A percentile compares a stretch with the other conserved stretches of the same genome.
These are phyloP conservation scores for Nothocercus julius DNA, from an alignment of 2,113 vertebrate genomes.

Conservation along the genomic window DNA sequence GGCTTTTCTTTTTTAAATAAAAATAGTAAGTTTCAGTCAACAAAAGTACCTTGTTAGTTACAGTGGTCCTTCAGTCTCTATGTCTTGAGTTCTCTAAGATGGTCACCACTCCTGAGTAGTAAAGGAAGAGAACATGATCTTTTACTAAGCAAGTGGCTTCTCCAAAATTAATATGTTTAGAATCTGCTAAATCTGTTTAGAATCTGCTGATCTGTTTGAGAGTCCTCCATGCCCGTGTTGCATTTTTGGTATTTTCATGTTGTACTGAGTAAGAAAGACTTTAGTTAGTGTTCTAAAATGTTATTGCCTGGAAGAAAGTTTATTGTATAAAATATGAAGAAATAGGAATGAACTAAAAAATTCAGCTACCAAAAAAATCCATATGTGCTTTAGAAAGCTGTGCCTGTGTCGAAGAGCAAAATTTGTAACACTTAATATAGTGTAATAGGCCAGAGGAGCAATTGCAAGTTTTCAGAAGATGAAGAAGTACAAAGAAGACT, in stretches of 20 bases:
- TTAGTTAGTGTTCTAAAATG: neutral
- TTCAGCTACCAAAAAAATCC: neutral
- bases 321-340: neutral
- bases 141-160: neutral
- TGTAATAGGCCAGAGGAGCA: neutral
- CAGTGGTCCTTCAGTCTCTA: neutral
- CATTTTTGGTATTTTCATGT: neutral
- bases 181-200: neutral
- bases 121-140: neutral
- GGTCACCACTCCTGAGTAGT: neutral
- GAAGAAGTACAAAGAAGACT: neutral
- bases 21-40: neutral
- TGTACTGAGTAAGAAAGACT: neutral
- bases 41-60: neutral
- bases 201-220: neutral
- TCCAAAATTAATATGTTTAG: neutral
- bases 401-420: neutral
- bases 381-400: neutral
- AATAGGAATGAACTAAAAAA: neutral
- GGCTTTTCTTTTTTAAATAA: neutral
- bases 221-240: neutral
- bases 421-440: neutral
- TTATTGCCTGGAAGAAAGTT: neutral
- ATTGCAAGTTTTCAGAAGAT: neutral
- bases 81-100: neutral